Base-by-base conservation (phyloP, 2,113 vertebrate genomes). In the Columba livia region DNA sequence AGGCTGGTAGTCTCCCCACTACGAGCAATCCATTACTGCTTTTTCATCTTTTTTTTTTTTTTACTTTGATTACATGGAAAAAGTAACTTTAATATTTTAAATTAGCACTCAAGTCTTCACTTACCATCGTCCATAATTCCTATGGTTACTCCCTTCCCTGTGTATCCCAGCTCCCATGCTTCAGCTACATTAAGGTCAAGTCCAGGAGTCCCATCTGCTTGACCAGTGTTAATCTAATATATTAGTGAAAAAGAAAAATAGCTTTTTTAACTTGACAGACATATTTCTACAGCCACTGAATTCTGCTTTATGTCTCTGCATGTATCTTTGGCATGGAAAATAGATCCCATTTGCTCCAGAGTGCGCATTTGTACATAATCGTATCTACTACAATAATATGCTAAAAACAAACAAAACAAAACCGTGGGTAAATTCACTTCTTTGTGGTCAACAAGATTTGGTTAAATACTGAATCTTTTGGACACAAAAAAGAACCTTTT, bases 61-160 rank as follows among this genome's bases (percentile, higher is more conserved):
- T 60, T 0, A 70, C 31, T 70, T 62, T 4, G 34, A 82, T 53
- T 92, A 79, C 29, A 85, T 32, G 17, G n/a, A 79, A 85, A 65
- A 87, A 42, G 21, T 57, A 38, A 44, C 21, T 94, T 86, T 23
- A 38, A 91, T 61, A 40, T 32, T 74, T 36, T 61, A 72, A 86
- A 79, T 28, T 57, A 84, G 29, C 40, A 85, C 21, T 75, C 53
- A 81, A 81, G 90, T 69, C 79, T 90, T 84, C 85, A 97, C 99
- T 98, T 96, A 99, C 99, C 99, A 54, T 99, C 99, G 64, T 99
- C 99, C 99, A 99, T 99, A 91, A 99, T 99, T 92, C 99, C 99
- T 60, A 99, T 99, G 91, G 99, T 99, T 57, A 99, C 99, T 90
- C 99, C 99, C 97, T 98, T 99, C 40, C 99, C 99, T 3, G 99